A percentile compares a stretch with the other conserved stretches of the same genome.
These are phyloP conservation scores for Galerucella calmariensis DNA, from an alignment of 2,888 invertebrate genomes.

Conservation along the genomic window DNA sequence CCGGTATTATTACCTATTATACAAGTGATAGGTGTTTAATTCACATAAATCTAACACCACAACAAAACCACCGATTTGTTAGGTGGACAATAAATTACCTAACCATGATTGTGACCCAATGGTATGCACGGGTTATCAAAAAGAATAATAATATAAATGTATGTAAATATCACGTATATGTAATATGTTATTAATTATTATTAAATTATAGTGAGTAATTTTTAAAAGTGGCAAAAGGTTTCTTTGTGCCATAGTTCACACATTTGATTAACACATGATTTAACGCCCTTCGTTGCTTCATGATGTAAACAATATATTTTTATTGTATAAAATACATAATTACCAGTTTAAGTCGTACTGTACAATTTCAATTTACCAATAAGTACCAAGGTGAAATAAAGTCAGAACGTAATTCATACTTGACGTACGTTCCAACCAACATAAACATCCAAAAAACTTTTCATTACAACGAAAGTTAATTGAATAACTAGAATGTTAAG, in stretches of 20 bases:
- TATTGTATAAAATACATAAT: conserved; percentile 3
- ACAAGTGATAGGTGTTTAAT: no score
- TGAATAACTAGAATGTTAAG: background rate
- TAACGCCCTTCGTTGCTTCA: background rate
- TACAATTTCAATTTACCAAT: conserved; percentile 8
- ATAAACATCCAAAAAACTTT: conserved; percentile 5
- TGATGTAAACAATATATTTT: background rate
- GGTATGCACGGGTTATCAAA: no score
- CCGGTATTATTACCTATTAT: no score
- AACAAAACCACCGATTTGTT: no score
- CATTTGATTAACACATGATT: background rate
- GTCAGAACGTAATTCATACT: conserved; percentile 3
- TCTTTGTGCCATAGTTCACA: background rate
- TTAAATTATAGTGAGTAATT: background rate
- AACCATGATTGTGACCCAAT: no score
- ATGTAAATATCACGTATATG: background rate
- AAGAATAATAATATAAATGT: background rate
- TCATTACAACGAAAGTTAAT: background rate
- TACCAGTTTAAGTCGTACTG: background rate
- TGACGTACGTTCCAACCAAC: background rate
- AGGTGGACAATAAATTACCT: no score
- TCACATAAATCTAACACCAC: no score
- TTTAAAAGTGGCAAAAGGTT: background rate
- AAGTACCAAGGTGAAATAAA: conserved; percentile 8
- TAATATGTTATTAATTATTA: background rate